Evolutionary conservation across 2,888 invertebrate species (phyloP), one percentile per base, ranked within the genome.

Genomic region (Entomobrya proxima): DNA sequence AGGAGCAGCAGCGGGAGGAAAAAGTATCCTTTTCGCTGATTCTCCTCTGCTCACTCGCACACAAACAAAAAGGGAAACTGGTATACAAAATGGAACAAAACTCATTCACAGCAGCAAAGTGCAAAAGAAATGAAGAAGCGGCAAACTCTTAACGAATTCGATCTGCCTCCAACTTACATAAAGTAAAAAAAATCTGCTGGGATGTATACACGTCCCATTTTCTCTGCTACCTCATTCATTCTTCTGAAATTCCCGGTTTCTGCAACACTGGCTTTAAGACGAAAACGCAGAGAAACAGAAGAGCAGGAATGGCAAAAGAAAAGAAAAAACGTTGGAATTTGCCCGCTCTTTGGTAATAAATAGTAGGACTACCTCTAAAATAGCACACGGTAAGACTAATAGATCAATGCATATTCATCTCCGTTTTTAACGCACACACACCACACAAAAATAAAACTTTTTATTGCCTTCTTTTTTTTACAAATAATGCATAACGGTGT

Each of bases 351-450:
- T 32, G 32, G 27, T 13, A 37, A 67, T 67, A 37, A 67, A 40
- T 40, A 40, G 58, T 30, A 5, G 15, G 30, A 30, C 13, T 15
- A 18, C 13, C 58, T 58, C 7, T 21, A 35, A n/a, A 40, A 21
- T 15, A 18, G 32, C 74, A 35, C 15, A 11, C n/a, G 2, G 44
- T n/a, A n/a, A n/a, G n/a, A n/a, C 77, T 61, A 77, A 77, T 77
- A 77, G 77, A 64, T 78, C 78, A 64, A 64, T 78, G 78, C 78
- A 78, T 78, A 78, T 78, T 78, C 78, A 78, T 78, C 64, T 64
- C 21, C 13, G n/a, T n/a, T n/a, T n/a, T 69, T 44, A 40, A 44
- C 69, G 47, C 40, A 40, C 67, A 37, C 3, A 47, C 40, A 30
- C 30, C 30, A 30, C 52, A 58, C 1, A 11, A 32, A 18, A 64